A percentile compares a stretch with the other conserved stretches of the same genome.
These are phyloP conservation scores for Pristionchus entomophagus DNA, from an alignment of 2,888 invertebrate genomes.

Conservation along the genomic window DNA sequence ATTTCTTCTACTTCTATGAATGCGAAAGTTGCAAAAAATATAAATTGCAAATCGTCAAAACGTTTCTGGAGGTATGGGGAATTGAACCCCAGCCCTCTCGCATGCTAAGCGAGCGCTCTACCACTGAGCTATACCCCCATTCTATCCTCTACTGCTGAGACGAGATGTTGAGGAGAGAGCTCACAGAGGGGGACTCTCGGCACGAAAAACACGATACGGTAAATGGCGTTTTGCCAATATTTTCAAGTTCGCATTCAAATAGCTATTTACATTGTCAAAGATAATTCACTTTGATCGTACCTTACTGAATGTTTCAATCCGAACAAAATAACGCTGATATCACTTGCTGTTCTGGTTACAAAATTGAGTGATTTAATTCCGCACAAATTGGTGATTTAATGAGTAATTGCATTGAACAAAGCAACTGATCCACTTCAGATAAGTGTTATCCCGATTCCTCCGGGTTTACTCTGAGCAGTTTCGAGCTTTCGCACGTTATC, in stretches of 20 bases:
- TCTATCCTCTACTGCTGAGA: not conserved
- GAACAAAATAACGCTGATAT: too few relatives aligned
- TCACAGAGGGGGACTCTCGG: not conserved
- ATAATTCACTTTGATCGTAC: not conserved
- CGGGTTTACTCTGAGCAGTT: too few relatives aligned
- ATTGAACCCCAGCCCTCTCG: slow-evolving; percentile 49
- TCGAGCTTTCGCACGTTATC: too few relatives aligned
- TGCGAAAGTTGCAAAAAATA: not conserved
- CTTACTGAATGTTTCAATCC: too few relatives aligned
- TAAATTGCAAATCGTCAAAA: not conserved
- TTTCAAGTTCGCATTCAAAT: not conserved
- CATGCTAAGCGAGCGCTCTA: slow-evolving; percentile 49
- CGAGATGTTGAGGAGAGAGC: slow-evolving; percentile 1
- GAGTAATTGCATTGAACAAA: too few relatives aligned
- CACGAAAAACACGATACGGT: not conserved
- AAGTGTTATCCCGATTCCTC: too few relatives aligned
- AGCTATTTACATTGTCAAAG: not conserved
- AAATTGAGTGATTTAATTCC: too few relatives aligned
- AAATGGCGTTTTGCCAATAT: slow-evolving; percentile 1
- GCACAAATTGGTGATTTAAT: too few relatives aligned
- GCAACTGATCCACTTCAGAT: too few relatives aligned
- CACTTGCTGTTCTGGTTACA: too few relatives aligned
- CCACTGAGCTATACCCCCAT: slow-evolving; percentile 47
- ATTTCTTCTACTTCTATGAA: not conserved
- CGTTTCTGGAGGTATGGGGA: slow-evolving; percentile 43